Percentiles rank a stretch among this genome's conserved stretches.
phyloP scores from a whole-genome alignment of 2,797 vertebrate species.

The Nyctalus aviator region DNA sequence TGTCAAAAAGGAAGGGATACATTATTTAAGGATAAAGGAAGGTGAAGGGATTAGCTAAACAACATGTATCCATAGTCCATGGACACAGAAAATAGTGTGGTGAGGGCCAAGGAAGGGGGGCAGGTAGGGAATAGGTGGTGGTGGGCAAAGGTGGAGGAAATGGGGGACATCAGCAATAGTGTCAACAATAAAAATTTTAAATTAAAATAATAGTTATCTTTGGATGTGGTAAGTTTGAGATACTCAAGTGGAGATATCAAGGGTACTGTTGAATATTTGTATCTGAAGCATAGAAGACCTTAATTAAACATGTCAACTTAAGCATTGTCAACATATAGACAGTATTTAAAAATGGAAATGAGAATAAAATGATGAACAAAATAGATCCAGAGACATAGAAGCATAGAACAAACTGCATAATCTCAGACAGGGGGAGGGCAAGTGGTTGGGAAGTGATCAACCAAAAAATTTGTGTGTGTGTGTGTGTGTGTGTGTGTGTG shows the following conservation, averaged over 20 bases:
- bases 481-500: too few species aligned
- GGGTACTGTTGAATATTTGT: neutral
- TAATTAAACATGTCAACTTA: neutral
- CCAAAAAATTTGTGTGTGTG: too few species aligned
- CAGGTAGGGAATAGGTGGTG: neutral
- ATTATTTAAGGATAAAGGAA: neutral
- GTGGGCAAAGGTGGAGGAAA: neutral
- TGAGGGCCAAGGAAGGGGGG: neutral
- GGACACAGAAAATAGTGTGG: neutral
- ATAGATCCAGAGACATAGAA: too few species aligned
- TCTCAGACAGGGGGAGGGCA: too few species aligned
- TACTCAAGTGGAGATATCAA: neutral
- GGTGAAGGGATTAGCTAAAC: neutral
- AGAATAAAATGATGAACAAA: too few species aligned
- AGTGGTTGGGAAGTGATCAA: too few species aligned
- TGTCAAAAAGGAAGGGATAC: neutral
- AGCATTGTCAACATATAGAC: neutral
- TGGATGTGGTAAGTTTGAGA: neutral
- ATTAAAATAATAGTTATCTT: neutral
- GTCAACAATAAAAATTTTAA: neutral
- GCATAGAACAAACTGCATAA: too few species aligned
- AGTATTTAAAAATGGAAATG: neutral
- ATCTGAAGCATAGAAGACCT: constrained; percentile 3
- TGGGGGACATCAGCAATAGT: neutral
- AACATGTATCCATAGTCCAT: neutral